Conservation (phyloP, 35 echinoderm and acorn worm species). For the Holothuria glaberrima region DNA sequence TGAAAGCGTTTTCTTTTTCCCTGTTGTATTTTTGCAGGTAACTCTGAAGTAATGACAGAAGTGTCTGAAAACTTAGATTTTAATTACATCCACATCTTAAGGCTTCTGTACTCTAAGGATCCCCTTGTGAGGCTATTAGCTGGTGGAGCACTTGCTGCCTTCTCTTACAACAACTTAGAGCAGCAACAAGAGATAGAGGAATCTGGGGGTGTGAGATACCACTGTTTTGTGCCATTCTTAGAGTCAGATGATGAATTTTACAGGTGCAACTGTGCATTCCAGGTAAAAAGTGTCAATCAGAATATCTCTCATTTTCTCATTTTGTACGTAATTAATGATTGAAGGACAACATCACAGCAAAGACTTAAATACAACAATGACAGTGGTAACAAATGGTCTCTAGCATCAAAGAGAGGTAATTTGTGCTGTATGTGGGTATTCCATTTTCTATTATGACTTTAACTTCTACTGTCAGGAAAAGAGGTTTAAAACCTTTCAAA, state of each 20-base stretch:
- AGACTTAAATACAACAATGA: no score
- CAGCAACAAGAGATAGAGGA: constrained; percentile 94
- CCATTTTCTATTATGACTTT: no score
- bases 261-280: constrained; percentile 92
- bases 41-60: constrained; percentile 86
- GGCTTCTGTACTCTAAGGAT: constrained; percentile 86
- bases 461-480: no score
- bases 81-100: constrained; percentile 85
- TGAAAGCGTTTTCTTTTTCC: background rate
- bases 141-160: constrained; percentile 81
- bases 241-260: constrained; percentile 94
- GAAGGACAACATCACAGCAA: no score
- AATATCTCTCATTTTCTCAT: no score
- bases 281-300: constrained; percentile 56
- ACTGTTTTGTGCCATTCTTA: constrained; percentile 93
- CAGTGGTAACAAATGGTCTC: no score
- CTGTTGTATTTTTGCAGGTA: constrained; percentile 71
- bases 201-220: constrained; percentile 95
- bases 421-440: no score
- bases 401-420: no score
- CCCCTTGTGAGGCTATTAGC: constrained; percentile 81
- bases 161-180: constrained; percentile 88
- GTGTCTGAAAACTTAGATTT: constrained; percentile 91
- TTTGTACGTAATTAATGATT: no score
- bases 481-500: no score